A percentile compares a stretch with the other conserved stretches of the same genome.
These are phyloP conservation scores for Ormyrus pomaceus DNA, from an alignment of 2,888 invertebrate species.

Conservation along the genomic window DNA sequence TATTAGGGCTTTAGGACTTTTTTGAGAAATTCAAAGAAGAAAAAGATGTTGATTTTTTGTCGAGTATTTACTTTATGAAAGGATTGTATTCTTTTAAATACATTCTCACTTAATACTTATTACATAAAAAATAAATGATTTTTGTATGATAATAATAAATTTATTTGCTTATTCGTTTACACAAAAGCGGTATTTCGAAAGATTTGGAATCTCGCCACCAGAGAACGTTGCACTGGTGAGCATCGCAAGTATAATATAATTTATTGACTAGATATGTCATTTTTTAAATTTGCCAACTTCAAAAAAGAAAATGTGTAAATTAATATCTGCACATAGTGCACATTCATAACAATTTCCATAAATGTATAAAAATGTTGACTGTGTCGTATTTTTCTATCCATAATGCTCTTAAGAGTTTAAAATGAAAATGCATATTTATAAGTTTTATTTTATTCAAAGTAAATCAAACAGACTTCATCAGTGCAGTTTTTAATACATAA, in stretches of 20 bases:
- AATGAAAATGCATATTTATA: too few relatives aligned
- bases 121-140: too few relatives aligned
- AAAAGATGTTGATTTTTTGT: too few relatives aligned
- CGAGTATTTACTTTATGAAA: too few relatives aligned
- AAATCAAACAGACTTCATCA: too few relatives aligned
- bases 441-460: too few relatives aligned
- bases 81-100: too few relatives aligned
- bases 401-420: background rate
- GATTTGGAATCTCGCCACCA: slow-evolving; percentile 48
- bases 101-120: too few relatives aligned
- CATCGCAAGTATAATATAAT: slow-evolving; percentile 41
- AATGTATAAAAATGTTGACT: background rate
- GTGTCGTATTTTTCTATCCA: background rate
- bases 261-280: slow-evolving; percentile 46
- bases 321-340: slow-evolving; percentile 21
- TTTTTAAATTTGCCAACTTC: slow-evolving; percentile 45
- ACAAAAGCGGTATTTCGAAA: slow-evolving; percentile 46
- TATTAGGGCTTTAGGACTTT: too few relatives aligned
- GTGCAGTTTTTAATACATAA: too few relatives aligned
- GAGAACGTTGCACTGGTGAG: slow-evolving; percentile 52
- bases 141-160: slow-evolving; percentile 23
- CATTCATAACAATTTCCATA: slow-evolving; percentile 37
- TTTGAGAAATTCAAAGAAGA: too few relatives aligned
- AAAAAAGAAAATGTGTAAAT: slow-evolving; percentile 33
- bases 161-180: slow-evolving; percentile 44